Percentiles rank a stretch among this genome's conserved stretches.
Conservation (phyloP, 2,797 vertebrate species). For the Sebastes trivittatus region DNA sequence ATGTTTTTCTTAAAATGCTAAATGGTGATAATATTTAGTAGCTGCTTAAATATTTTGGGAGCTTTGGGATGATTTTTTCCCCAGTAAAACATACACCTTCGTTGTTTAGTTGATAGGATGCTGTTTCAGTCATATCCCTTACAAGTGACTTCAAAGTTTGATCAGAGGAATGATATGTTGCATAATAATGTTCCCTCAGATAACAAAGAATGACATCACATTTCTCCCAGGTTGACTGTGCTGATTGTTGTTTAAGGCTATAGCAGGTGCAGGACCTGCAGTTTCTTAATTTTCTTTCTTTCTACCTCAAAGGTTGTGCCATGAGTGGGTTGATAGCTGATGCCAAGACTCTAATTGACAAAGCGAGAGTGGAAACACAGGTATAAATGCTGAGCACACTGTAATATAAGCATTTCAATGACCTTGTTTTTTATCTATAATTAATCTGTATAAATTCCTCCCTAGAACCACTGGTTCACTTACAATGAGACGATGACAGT, state of each 20-base stretch:
- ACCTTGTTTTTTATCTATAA: neutral
- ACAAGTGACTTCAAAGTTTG: neutral
- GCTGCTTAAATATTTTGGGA: neutral
- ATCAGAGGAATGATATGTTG: neutral
- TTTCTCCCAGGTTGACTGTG: neutral
- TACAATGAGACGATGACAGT: slow-evolving; percentile 99
- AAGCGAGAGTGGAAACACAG: slow-evolving; percentile 99
- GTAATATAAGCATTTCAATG: neutral
- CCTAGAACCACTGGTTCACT: slow-evolving; percentile 98
- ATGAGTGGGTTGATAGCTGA: slow-evolving; percentile 99
- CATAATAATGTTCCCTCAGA: neutral
- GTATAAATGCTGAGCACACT: slow-evolving; percentile 70
- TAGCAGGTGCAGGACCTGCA: neutral
- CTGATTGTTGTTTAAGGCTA: neutral
- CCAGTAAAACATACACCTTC: neutral
- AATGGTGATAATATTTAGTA: neutral
- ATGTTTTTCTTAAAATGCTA: too few species aligned
- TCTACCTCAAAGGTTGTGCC: slow-evolving; percentile 87
- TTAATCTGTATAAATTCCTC: neutral
- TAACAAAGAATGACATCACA: neutral
- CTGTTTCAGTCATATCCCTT: neutral
- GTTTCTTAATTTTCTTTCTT: neutral
- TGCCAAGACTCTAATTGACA: slow-evolving; percentile 98
- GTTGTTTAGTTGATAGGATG: neutral
- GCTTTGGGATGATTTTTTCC: too few species aligned